These are phyloP conservation scores for Trachelus stipa DNA, from an alignment of 2,888 invertebrate species.

Conservation along the genomic window DNA sequence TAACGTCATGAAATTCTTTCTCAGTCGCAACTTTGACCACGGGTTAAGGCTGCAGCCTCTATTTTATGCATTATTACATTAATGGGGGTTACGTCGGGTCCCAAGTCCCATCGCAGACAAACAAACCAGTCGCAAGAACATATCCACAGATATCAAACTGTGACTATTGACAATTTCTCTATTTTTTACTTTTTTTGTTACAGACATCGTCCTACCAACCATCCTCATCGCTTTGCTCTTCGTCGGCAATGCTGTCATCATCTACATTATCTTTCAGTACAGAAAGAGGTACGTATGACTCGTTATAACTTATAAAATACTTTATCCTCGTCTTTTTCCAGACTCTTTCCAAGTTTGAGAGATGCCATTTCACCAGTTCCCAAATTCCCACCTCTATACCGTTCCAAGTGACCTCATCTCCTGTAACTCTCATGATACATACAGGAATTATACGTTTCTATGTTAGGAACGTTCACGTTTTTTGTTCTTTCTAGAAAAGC, in stretches of 20 bases:
- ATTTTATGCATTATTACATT: constrained; percentile 10
- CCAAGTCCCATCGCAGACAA: not conserved
- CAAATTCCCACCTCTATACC: not conserved
- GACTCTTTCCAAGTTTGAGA: not conserved
- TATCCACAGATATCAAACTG: not conserved
- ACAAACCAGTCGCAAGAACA: constrained; percentile 19
- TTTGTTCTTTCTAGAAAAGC: constrained; percentile 58
- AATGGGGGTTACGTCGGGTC: constrained; percentile 24
- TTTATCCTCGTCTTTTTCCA: not conserved
- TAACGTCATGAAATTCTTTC: not conserved
- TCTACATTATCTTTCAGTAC: constrained; percentile 80
- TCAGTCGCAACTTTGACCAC: not conserved
- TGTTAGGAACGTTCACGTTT: not conserved
- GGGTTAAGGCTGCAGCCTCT: not conserved
- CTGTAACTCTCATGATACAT: not conserved
- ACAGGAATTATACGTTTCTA: not conserved
- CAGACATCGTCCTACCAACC: constrained; percentile 80
- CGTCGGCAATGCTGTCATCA: constrained; percentile 78
- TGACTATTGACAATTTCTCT: not conserved
- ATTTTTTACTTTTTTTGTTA: constrained; percentile 47
- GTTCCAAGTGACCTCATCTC: not conserved
- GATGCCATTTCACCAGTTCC: not conserved
- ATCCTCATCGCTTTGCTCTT: constrained; percentile 78
- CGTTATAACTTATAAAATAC: not conserved
- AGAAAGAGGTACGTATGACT: constrained; percentile 72